Percentiles rank a stretch among this genome's conserved stretches.
These are phyloP conservation scores for Trigoniulus corallinus DNA, from an alignment of 1,140 invertebrate species.

Conservation along the genomic window DNA sequence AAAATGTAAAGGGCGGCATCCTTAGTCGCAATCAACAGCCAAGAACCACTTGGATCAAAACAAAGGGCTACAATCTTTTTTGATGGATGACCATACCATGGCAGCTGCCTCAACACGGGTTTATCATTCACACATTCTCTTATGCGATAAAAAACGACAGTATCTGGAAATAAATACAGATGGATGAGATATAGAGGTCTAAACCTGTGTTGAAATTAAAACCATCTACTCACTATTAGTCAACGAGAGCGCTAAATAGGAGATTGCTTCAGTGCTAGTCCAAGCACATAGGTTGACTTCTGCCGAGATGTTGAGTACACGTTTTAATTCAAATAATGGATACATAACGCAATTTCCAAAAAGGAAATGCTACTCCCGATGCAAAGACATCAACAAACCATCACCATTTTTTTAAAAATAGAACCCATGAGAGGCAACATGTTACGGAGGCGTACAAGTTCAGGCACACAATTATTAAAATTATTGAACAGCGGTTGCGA, in stretches of 20 bases:
- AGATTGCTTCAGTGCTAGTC: background rate
- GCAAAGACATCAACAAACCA: too few relatives aligned
- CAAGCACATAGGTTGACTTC: background rate
- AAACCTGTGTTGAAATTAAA: background rate
- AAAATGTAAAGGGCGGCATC: slow-evolving; percentile 43
- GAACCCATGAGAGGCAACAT: too few relatives aligned
- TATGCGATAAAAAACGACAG: background rate
- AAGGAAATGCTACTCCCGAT: too few relatives aligned
- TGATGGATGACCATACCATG: slow-evolving; percentile 41
- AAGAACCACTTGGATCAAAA: slow-evolving; percentile 48
- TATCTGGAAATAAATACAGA: background rate
- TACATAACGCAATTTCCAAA: too few relatives aligned
- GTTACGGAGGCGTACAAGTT: too few relatives aligned
- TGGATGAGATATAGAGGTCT: background rate
- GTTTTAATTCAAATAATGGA: background rate
- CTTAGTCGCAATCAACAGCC: slow-evolving; percentile 43
- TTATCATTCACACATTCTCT: background rate
- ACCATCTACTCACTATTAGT: background rate
- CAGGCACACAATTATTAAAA: too few relatives aligned
- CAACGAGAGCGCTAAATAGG: background rate
- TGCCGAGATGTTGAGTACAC: background rate
- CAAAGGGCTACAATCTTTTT: slow-evolving; percentile 43
- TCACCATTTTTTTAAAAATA: too few relatives aligned
- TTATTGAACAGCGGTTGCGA: too few relatives aligned
- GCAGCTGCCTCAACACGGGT: slow-evolving; percentile 43